A percentile compares a stretch with the other conserved stretches of the same genome.
Evolutionary conservation across 2,113 vertebrate species (phyloP).

Genomic region (Cyprinodon variegatus): DNA sequence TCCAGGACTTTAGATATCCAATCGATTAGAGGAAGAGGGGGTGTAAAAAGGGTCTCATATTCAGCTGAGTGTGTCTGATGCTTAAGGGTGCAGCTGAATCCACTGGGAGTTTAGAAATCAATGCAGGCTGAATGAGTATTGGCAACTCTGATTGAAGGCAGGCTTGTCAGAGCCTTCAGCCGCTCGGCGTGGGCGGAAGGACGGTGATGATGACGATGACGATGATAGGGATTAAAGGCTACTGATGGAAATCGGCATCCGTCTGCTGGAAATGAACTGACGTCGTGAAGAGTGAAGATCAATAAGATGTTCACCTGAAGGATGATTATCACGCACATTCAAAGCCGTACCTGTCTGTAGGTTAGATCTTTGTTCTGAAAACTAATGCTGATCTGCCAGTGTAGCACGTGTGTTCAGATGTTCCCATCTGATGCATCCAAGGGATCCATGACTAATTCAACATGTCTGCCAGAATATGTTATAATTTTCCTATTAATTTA

Average conservation of each 20-base stretch:
- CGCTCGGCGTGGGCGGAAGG: slow-evolving; percentile 4
- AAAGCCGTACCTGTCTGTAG: background rate
- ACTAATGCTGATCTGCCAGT: too few species aligned
- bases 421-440: too few species aligned
- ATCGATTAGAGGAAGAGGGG: slow-evolving; percentile 73
- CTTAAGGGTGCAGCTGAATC: slow-evolving; percentile 30
- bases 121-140: slow-evolving; percentile 63
- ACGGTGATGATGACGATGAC: background rate
- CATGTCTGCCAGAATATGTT: too few species aligned
- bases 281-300: slow-evolving; percentile 44
- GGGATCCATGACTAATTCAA: too few species aligned
- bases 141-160: slow-evolving; percentile 66
- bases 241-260: slow-evolving; percentile 27
- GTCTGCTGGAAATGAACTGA: slow-evolving; percentile 24
- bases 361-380: too few species aligned
- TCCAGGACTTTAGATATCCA: slow-evolving; percentile 38
- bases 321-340: slow-evolving; percentile 42
- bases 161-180: slow-evolving; percentile 51
- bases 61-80: slow-evolving; percentile 15
- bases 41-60: slow-evolving; percentile 38
- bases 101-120: slow-evolving; percentile 55
- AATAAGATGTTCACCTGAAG: slow-evolving; percentile 36
- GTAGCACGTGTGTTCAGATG: too few species aligned
- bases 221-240: background rate
- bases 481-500: too few species aligned